phyloP scores from a whole-genome alignment of 2,113 vertebrate species.

The Paralichthys olivaceus region DNA sequence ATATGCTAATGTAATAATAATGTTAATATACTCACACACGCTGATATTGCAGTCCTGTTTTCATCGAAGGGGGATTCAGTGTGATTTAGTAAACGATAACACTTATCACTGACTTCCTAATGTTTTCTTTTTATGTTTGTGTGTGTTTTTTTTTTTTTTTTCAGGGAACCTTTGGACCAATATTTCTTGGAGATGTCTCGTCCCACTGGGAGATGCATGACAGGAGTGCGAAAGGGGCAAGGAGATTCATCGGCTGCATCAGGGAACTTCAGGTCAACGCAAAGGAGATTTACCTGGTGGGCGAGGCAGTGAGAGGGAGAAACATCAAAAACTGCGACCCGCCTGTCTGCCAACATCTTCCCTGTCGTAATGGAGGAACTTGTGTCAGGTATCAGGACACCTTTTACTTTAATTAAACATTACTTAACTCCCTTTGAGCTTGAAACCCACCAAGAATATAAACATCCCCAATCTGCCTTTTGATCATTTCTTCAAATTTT shows the following conservation, averaged over 20 bases:
- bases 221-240: constrained; percentile 60
- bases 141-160: constrained; percentile 10
- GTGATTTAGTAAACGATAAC: constrained; percentile 27
- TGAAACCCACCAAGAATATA: constrained; percentile 7
- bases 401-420: constrained; percentile 28
- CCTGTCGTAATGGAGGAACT: constrained; percentile 87
- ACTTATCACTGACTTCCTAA: constrained; percentile 32
- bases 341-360: constrained; percentile 81
- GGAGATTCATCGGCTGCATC: constrained; percentile 85
- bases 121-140: neutral
- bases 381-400: constrained; percentile 83
- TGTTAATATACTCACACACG: constrained; percentile 16
- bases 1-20: constrained; percentile 30
- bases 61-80: constrained; percentile 9
- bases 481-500: no score
- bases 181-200: constrained; percentile 87
- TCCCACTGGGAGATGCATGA: constrained; percentile 69
- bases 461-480: neutral
- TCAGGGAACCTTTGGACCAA: constrained; percentile 84
- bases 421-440: constrained; percentile 19
- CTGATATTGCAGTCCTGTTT: constrained; percentile 6
- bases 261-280: constrained; percentile 86
- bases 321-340: constrained; percentile 87
- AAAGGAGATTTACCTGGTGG: constrained; percentile 82
- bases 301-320: constrained; percentile 81